These are phyloP conservation scores for Gallinago media DNA, from an alignment of 2,113 vertebrate genomes.

Conservation along the genomic window DNA sequence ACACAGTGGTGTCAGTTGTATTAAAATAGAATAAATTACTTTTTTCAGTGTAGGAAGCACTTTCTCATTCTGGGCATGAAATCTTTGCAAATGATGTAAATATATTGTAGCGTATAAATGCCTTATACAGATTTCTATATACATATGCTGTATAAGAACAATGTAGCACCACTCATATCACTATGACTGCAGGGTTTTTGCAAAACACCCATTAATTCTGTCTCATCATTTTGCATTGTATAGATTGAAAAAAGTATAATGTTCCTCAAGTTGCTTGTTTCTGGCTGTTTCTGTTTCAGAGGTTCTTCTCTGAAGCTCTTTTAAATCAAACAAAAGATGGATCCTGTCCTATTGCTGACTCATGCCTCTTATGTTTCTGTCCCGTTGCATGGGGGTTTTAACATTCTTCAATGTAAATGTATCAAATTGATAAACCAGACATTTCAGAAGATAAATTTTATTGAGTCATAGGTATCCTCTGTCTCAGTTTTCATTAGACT, in stretches of 20 bases:
- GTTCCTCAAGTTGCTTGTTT: neutral
- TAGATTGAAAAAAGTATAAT: neutral
- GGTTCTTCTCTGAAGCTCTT: neutral
- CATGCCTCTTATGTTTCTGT: neutral
- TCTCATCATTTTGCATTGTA: neutral
- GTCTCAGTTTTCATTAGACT: neutral
- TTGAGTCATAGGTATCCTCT: neutral
- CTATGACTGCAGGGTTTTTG: neutral
- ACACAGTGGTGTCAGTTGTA: neutral
- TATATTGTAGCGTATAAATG: neutral
- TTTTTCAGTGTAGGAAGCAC: neutral
- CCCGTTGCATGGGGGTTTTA: neutral
- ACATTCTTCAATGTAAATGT: neutral
- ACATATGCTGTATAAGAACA: neutral
- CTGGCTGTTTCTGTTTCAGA: neutral
- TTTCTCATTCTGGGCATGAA: neutral
- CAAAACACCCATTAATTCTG: neutral
- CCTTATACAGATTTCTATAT: neutral
- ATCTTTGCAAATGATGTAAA: neutral
- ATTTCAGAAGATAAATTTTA: neutral
- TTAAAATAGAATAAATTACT: neutral
- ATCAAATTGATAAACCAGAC: neutral
- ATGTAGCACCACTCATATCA: neutral
- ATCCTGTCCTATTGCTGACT: constrained; percentile 17
- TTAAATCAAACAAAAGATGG: neutral